Base-by-base conservation (phyloP, 2,888 invertebrate species). In the Cheilosia grossa region DNA sequence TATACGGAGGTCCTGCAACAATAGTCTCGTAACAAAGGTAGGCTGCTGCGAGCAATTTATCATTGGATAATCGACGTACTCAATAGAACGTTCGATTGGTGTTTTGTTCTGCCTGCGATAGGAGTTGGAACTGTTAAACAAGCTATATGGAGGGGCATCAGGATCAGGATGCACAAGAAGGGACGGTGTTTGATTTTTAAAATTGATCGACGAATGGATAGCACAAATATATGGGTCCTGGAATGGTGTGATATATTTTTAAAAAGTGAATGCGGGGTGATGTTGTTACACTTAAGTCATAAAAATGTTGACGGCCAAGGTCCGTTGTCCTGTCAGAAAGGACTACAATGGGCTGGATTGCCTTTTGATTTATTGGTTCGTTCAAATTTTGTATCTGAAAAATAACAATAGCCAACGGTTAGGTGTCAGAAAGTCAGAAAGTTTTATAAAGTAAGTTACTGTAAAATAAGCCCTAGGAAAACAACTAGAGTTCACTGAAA, bases 401-500 rank as follows among this genome's bases (percentile, higher is more conserved):
- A 33, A 15, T 13, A 33, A 51, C 33, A 64, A 64, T 21, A 19
- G 64, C 49, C 1, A 9, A 7, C 4, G 13, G 19, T 17, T 30
- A 21, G 15, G 7, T 47, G 0, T 17, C 17, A 2, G 7, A 10
- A 44, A 6, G 2, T 0, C n/a, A 2, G 7, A 44, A 17, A 2
- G 37, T 9, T 13, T 13, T 37, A 1, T 4, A 37, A 37, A 10
- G 13, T 4, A 37, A 4, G 4, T 37, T 10, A 3, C 4, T 37
- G 3, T 13, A 37, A 3, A 2, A 37, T 33, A 0, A 33, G 33
- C 3, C 0, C 3, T 9, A 2, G 10, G 33, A 33, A 37, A 33
- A 33, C 0, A 37, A 30, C 2, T 9, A 9, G 9, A 30, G 30
- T 30, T 30, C 2, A 30, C 2, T 94, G 94, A 27, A 27, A 27